Conservation (phyloP, 2,797 vertebrate species). For the Esox masquinongy region DNA sequence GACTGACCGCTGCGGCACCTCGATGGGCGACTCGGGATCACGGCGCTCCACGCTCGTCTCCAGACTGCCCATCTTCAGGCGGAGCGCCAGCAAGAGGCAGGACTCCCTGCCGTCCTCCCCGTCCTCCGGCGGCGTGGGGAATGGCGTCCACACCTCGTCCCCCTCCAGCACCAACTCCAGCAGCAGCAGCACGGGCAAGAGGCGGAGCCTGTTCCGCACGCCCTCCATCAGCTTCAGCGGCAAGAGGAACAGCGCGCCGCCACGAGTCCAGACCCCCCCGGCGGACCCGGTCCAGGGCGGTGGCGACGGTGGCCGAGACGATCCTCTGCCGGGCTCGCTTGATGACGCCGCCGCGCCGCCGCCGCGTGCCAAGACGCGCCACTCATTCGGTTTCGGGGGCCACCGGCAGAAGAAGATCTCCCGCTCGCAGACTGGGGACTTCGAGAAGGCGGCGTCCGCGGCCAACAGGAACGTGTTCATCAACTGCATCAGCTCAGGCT, state of each 20-base stretch:
- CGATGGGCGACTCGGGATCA: constrained; percentile 92
- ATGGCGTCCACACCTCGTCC: constrained; percentile 91
- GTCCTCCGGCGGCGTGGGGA: constrained; percentile 83
- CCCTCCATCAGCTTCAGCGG: constrained; percentile 91
- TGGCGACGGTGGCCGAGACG: constrained; percentile 62
- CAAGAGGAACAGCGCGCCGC: constrained; percentile 81
- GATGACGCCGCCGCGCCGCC: constrained; percentile 60
- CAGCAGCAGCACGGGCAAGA: constrained; percentile 93
- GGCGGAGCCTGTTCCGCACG: constrained; percentile 91
- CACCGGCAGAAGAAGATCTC: constrained; percentile 90
- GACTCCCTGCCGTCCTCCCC: constrained; percentile 97
- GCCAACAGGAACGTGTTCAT: constrained; percentile 92
- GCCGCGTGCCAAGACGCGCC: constrained; percentile 79
- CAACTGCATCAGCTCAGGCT: constrained; percentile 92
- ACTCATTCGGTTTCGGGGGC: constrained; percentile 87
- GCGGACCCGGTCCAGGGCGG: constrained; percentile 68
- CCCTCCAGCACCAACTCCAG: constrained; percentile 98
- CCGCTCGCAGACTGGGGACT: constrained; percentile 91
- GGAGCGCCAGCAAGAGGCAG: constrained; percentile 86
- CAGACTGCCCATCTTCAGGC: constrained; percentile 95
- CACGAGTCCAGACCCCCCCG: constrained; percentile 68
- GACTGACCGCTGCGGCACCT: background rate
- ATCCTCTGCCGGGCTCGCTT: constrained; percentile 67
- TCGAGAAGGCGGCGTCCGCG: constrained; percentile 80
- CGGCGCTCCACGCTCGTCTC: constrained; percentile 93